These are phyloP conservation scores for Mimas tiliae DNA, from an alignment of 2,888 invertebrate genomes.

Conservation along the genomic window DNA sequence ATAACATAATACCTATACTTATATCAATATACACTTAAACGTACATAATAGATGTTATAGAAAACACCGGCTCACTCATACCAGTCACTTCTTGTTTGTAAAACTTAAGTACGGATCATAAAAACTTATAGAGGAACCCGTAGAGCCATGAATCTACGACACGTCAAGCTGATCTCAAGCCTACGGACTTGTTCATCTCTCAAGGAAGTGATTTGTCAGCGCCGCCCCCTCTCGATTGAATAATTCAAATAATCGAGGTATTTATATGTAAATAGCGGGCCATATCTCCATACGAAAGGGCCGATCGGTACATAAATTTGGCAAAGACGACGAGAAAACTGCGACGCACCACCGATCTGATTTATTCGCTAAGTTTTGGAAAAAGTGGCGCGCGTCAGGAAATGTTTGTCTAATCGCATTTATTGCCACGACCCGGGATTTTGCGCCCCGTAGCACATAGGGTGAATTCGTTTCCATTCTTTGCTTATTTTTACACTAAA, in stretches of 20 bases:
- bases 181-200: slow-evolving; percentile 79
- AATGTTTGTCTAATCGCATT: slow-evolving; percentile 84
- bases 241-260: slow-evolving; percentile 85
- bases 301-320: slow-evolving; percentile 85
- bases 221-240: slow-evolving; percentile 85
- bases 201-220: slow-evolving; percentile 84
- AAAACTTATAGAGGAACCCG: slow-evolving; percentile 52
- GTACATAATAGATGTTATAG: not conserved
- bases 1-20: not conserved
- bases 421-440: slow-evolving; percentile 72
- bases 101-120: slow-evolving; percentile 41
- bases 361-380: slow-evolving; percentile 82
- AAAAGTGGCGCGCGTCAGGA: slow-evolving; percentile 82
- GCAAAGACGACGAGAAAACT: slow-evolving; percentile 82
- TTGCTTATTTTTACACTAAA: slow-evolving; percentile 39
- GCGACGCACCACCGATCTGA: slow-evolving; percentile 83
- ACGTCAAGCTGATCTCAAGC: slow-evolving; percentile 72
- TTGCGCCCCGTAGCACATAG: slow-evolving; percentile 69
- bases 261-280: slow-evolving; percentile 84
- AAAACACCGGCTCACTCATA: not conserved
- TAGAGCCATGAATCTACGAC: slow-evolving; percentile 55
- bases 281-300: slow-evolving; percentile 85
- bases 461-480: slow-evolving; percentile 40
- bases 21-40: not conserved
- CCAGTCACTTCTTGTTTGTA: slow-evolving; percentile 16